Evolutionary conservation across 2,888 invertebrate species (phyloP).

Genomic region (Sicus ferrugineus): DNA sequence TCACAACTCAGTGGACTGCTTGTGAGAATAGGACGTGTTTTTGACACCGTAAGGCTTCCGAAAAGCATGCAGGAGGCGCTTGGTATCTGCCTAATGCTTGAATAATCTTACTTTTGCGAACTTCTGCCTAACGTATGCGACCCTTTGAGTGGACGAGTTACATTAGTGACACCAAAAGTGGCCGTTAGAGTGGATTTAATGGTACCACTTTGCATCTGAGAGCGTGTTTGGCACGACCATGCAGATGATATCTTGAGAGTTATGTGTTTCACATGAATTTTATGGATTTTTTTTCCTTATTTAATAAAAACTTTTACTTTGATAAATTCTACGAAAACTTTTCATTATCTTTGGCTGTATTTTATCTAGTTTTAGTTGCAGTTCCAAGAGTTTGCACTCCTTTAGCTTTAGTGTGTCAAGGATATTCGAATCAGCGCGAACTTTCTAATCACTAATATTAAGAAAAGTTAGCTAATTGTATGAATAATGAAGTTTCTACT

Average conservation of each 20-base stretch:
- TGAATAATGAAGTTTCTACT: neutral
- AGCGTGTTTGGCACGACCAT: neutral
- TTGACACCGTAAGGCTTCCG: neutral
- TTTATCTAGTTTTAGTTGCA: neutral
- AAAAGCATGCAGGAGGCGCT: too few relatives aligned
- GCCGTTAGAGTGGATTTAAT: too few relatives aligned
- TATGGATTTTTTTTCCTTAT: neutral
- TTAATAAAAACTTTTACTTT: slow-evolving; percentile 7
- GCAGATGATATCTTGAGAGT: neutral
- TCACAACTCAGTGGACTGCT: too few relatives aligned
- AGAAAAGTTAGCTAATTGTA: neutral
- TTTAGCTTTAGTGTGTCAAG: slow-evolving; percentile 2
- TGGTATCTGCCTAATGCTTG: neutral
- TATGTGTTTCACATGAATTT: neutral
- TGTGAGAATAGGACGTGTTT: neutral
- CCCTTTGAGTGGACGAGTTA: neutral
- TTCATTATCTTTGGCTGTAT: neutral
- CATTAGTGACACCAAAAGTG: neutral
- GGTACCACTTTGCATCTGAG: neutral
- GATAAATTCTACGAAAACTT: slow-evolving; percentile 7
- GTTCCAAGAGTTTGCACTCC: too few relatives aligned
- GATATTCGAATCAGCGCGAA: neutral
- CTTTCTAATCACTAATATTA: neutral
- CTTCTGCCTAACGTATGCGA: neutral
- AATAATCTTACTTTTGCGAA: slow-evolving; percentile 19